These are phyloP conservation scores for Pachyrhynchus sulphureomaculatus DNA, from an alignment of 1,140 invertebrate species.

Conservation along the genomic window DNA sequence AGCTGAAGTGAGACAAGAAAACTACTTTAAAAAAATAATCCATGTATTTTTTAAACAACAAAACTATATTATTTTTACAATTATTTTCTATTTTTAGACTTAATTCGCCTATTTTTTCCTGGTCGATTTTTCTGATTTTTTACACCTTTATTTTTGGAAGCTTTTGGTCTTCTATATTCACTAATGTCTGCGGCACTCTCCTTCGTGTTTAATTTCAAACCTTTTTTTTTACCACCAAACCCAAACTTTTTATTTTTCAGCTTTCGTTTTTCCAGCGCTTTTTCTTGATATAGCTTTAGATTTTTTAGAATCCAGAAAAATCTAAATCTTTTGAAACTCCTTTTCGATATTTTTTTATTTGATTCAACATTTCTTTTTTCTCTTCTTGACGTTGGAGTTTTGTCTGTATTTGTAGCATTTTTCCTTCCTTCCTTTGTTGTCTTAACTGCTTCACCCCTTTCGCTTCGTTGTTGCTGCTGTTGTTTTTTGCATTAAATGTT, in stretches of 20 bases:
- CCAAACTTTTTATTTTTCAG: constrained; percentile 88
- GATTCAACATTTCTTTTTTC: constrained; percentile 78
- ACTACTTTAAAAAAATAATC: no score
- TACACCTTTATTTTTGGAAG: constrained; percentile 23
- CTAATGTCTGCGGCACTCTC: constrained; percentile 71
- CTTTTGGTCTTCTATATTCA: constrained; percentile 51
- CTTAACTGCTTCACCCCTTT: constrained; percentile 88
- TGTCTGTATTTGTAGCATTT: constrained; percentile 80
- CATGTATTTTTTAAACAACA: no score
- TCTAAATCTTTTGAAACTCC: constrained; percentile 77
- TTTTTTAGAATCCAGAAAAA: constrained; percentile 80
- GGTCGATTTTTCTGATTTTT: constrained; percentile 34
- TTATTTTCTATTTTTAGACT: constrained; percentile 36
- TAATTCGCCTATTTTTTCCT: constrained; percentile 43
- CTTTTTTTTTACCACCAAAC: constrained; percentile 93
- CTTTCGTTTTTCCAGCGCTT: constrained; percentile 60
- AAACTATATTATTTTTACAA: no score
- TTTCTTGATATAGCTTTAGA: constrained; percentile 54
- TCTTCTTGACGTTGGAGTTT: constrained; percentile 75
- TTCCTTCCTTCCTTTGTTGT: constrained; percentile 89
- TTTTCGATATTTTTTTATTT: constrained; percentile 83
- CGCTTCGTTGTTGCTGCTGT: constrained; percentile 76
- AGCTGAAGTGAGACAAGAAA: no score
- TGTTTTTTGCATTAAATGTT: constrained; percentile 84
- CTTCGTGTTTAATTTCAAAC: constrained; percentile 84